Base-by-base conservation (phyloP, 2,797 vertebrate genomes). In the Cuculus canorus region DNA sequence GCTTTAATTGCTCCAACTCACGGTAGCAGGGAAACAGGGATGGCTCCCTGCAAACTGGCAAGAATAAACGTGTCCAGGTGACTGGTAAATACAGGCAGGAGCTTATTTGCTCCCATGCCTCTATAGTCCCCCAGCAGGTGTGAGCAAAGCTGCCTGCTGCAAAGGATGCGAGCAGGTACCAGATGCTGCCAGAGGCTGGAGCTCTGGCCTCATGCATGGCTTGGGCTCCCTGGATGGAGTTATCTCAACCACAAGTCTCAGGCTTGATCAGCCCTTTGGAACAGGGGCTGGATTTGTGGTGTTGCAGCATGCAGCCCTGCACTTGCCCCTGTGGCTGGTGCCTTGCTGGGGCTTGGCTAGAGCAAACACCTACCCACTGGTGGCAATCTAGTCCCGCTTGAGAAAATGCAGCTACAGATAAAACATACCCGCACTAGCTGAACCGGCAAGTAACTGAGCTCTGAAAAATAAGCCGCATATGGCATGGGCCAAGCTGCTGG, bases 131-230 rank as follows among this genome's bases (percentile, higher is more conserved):
- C 66, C 1, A 1, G 16, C 54, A 79, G 81, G 33, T 3, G 0
- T 9, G 50, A 86, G 53, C 0, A 3, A 17, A 61, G 69, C 60
- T 0, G 19, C 53, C 80, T 3, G 50, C 69, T 41, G 89, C 33
- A 17, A 57, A 72, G 30, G 56, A 80, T 50, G 37, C n/a, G 0
- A 13, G 79, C 85, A 85, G 85, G 90, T 95, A 93, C 92, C 92
- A 80, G 85, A 25, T 89, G 92, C 95, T 91, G 87, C 94, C 92
- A 95, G 94, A 41, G 87, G 92, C 96, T 95, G 96, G 90, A 95
- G 92, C 92, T 95, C 87, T 92, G 93, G 75, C 53, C 47, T 89
- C 71, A 6, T 43, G 12, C 68, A 59, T 39, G 79, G 33, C 45
- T 89, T 52, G 33, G 52, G n/a, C 30, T 77, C 37, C 23, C 33